Conservation (phyloP, 2,888 invertebrate species). For the Caenorhabditis doughertyi region DNA sequence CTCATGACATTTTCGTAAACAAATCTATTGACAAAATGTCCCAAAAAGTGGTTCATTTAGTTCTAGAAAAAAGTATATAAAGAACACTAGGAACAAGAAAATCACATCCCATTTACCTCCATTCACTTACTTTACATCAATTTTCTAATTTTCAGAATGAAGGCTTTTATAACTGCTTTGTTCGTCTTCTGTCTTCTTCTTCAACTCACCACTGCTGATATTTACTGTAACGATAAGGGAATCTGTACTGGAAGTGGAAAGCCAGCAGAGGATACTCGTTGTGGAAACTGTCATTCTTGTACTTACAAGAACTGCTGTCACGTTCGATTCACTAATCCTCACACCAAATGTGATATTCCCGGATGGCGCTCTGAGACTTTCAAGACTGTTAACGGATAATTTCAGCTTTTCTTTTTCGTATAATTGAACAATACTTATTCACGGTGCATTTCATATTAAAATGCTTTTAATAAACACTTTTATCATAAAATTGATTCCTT, state of each 20-base stretch:
- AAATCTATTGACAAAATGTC: no score
- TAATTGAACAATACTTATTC: neutral
- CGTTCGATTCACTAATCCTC: neutral
- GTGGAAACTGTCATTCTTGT: conserved; percentile 11
- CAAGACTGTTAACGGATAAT: conserved; percentile 10
- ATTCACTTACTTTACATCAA: neutral
- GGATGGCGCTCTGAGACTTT: neutral
- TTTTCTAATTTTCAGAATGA: neutral
- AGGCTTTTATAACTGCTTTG: neutral
- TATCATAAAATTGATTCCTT: no score
- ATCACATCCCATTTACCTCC: neutral
- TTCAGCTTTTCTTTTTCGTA: no score
- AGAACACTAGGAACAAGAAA: no score
- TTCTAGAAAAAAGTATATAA: no score
- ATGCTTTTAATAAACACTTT: no score
- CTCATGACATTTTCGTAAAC: no score
- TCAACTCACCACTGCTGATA: conserved; percentile 2
- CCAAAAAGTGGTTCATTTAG: no score
- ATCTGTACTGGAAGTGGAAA: conserved; percentile 1
- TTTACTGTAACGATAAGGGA: conserved; percentile 14
- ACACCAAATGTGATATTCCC: conserved; percentile 6
- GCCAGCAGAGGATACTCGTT: conserved; percentile 6
- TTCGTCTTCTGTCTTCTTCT: neutral
- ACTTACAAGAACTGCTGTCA: neutral
- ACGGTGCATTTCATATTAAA: no score